A percentile compares a stretch with the other conserved stretches of the same genome.
Conservation (phyloP, 1,140 invertebrate genomes). For the Bombus affinis region DNA sequence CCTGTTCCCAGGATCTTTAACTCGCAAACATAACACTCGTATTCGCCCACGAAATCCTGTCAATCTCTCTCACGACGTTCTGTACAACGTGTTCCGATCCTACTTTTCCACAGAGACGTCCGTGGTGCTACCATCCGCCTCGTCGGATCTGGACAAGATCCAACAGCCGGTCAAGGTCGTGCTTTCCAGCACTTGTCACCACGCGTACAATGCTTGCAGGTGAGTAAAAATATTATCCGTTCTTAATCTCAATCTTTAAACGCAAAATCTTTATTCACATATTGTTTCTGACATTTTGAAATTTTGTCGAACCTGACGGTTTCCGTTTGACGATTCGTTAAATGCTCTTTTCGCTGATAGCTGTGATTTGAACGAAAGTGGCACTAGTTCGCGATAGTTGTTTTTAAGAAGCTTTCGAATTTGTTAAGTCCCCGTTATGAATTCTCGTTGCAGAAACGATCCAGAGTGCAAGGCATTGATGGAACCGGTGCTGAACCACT, state of each 20-base stretch:
- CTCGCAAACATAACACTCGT: not conserved
- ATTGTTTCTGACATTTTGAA: too few species aligned
- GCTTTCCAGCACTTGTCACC: slow-evolving; percentile 80
- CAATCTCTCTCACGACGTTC: not conserved
- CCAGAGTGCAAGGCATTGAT: slow-evolving; percentile 89
- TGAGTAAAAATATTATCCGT: slow-evolving; percentile 66
- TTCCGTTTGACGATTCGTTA: too few species aligned
- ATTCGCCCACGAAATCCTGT: not conserved
- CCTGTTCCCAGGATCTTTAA: not conserved
- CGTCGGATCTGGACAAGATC: slow-evolving; percentile 74
- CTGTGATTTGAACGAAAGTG: too few species aligned
- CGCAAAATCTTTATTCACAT: too few species aligned
- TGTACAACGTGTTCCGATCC: too few species aligned
- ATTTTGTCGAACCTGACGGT: too few species aligned
- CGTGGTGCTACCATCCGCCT: slow-evolving; percentile 37
- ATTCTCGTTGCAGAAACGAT: slow-evolving; percentile 86
- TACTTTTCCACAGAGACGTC: slow-evolving; percentile 41
- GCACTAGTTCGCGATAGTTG: too few species aligned
- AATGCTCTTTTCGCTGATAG: too few species aligned
- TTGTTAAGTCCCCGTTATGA: not conserved
- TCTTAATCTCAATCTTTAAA: not conserved
- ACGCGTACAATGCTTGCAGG: slow-evolving; percentile 81
- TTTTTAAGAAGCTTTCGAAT: too few species aligned
- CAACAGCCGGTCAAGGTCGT: slow-evolving; percentile 77
- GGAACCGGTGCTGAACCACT: slow-evolving; percentile 91